Evolutionary conservation across 2,113 vertebrate species (phyloP), one percentile per base, ranked within the genome.

Genomic region (Bos taurus): DNA sequence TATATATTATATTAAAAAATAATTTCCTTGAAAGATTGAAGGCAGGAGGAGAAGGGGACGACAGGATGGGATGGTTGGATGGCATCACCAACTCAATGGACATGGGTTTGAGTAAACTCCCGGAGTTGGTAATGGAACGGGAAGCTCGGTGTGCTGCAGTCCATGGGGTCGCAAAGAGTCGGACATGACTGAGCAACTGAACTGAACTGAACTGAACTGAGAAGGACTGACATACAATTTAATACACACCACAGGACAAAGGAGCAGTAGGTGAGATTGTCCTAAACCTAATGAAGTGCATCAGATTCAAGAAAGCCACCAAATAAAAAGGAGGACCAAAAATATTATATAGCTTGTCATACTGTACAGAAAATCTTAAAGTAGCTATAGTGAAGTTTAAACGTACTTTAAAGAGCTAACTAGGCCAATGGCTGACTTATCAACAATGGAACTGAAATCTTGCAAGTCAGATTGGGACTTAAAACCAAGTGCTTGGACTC

Each of bases 81-180:
- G 64, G 17, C n/a, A n/a, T 67, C 7, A 67, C 8, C 1, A 0
- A 36, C 64, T 67, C 8, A 36, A 21, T 21, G n/a, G 33, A 67
- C n/a, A 36, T 67, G 64, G 17, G 17, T 67, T 36, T 67, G 33
- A 21, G 33, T 36, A 67, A 71, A 71, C n/a, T 21, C 33, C 0
- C 2, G 17, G 64, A 67, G 17, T 11, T 67, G 33, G n/a, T 71
- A 8, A 36, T 71, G 64, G n/a, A 21, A 17, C 36, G n/a, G n/a
- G 33, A 36, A 36, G 64, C 33, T 17, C 0, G 0, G 4, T 67
- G 64, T 71, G 64, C 64, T 71, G 17, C 17, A 71, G n/a, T 36
- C n/a, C 64, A 11, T 36, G n/a, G 17, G n/a, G 4, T 36, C 0
- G 0, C 64, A 71, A 67, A n/a, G 17, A 71, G 4, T 71, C 4